A percentile compares a stretch with the other conserved stretches of the same genome.
Evolutionary conservation across 2,797 vertebrate species (phyloP).

Genomic region (Fundulus diaphanus): DNA sequence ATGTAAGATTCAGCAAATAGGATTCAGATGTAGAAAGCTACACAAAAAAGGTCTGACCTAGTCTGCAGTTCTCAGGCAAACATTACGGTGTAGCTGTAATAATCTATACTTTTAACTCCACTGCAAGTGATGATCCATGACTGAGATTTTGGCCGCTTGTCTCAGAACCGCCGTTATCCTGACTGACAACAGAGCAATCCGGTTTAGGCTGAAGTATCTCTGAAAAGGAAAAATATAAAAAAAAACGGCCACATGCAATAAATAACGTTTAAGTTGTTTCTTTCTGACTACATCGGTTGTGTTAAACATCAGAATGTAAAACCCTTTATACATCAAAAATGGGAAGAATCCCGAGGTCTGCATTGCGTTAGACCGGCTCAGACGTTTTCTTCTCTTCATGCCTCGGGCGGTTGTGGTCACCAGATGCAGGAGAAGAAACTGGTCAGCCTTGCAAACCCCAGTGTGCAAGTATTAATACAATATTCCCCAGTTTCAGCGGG

Average conservation of each 20-base stretch:
- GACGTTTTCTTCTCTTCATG: slow-evolving; percentile 16
- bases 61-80: background rate
- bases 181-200: slow-evolving; percentile 2
- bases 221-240: background rate
- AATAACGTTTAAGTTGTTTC: slow-evolving; percentile 1
- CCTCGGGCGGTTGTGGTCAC: slow-evolving; percentile 18
- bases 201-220: background rate
- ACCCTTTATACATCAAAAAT: slow-evolving; percentile 4
- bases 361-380: background rate
- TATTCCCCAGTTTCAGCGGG: background rate
- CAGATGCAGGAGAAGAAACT: slow-evolving; percentile 28
- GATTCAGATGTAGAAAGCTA: background rate
- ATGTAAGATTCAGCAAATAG: no score
- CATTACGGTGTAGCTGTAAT: background rate
- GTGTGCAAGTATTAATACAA: background rate
- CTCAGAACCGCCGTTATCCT: background rate
- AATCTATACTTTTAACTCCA: background rate
- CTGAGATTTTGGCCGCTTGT: background rate
- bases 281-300: background rate
- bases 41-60: background rate
- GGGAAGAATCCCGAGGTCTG: slow-evolving; percentile 25
- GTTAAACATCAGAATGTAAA: slow-evolving; percentile 18
- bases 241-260: background rate
- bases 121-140: background rate
- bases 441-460: background rate